These are phyloP conservation scores for Trichonephila clavipes DNA, from an alignment of 1,140 invertebrate species.

Conservation along the genomic window DNA sequence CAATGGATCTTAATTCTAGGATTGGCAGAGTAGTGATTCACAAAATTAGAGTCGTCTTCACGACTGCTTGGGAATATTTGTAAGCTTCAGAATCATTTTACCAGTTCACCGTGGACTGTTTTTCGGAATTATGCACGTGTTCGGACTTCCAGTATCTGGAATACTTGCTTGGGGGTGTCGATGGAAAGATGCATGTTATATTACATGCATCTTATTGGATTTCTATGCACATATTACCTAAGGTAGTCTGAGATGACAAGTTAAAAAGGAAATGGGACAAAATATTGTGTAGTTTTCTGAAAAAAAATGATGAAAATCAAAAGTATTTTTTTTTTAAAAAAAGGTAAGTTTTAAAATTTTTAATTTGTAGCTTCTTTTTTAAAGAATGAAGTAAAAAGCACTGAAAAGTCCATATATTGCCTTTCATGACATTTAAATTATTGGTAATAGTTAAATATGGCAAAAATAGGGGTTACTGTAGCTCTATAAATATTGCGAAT, in stretches of 20 bases:
- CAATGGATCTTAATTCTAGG: slow-evolving; percentile 59
- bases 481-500: too few species aligned
- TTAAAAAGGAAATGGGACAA: neutral
- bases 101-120: neutral
- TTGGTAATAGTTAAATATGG: too few species aligned
- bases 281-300: neutral
- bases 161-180: neutral
- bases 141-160: neutral
- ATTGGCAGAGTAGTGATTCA: slow-evolving; percentile 57
- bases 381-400: too few species aligned
- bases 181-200: neutral
- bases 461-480: too few species aligned
- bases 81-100: slow-evolving; percentile 18
- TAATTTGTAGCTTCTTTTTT: too few species aligned
- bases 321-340: too few species aligned
- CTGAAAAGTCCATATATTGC: too few species aligned
- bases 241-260: neutral
- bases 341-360: too few species aligned
- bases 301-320: too few species aligned
- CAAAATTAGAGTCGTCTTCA: slow-evolving; percentile 67
- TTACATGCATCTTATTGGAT: neutral
- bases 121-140: neutral
- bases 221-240: neutral
- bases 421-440: too few species aligned
- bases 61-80: slow-evolving; percentile 35